These are phyloP conservation scores for Linyphia triangularis DNA, from an alignment of 2,888 invertebrate species.

Conservation along the genomic window DNA sequence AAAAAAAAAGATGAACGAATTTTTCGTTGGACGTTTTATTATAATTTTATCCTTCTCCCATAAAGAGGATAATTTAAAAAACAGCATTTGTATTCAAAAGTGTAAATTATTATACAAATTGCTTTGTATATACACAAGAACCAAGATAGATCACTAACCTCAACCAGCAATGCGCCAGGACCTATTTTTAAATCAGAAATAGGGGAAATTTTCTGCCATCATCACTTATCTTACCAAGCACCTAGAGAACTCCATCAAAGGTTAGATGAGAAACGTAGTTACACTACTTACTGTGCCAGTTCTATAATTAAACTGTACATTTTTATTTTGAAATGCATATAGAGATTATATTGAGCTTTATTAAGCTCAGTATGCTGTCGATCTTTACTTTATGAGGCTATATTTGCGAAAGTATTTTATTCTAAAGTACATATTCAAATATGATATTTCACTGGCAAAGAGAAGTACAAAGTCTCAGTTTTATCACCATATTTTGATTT, in stretches of 20 bases:
- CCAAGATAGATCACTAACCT: slow-evolving; percentile 61
- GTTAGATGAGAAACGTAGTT: slow-evolving; percentile 30
- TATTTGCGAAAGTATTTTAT: too few species aligned
- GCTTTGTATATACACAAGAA: slow-evolving; percentile 26
- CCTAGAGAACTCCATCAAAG: slow-evolving; percentile 66
- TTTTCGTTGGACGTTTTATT: too few species aligned
- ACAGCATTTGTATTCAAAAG: slow-evolving; percentile 2
- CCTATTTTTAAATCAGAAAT: slow-evolving; percentile 65
- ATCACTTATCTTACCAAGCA: slow-evolving; percentile 30
- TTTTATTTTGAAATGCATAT: slow-evolving; percentile 15
- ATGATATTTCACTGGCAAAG: too few species aligned
- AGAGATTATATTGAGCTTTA: background rate
- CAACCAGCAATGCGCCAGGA: slow-evolving; percentile 55
- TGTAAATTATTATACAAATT: slow-evolving; percentile 24
- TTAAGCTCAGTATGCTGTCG: background rate
- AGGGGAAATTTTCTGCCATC: slow-evolving; percentile 42
- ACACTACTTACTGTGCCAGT: slow-evolving; percentile 31
- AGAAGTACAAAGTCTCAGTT: too few species aligned
- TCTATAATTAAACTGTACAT: slow-evolving; percentile 44
- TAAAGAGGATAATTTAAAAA: too few species aligned
- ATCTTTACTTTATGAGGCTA: too few species aligned
- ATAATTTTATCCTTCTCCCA: too few species aligned
- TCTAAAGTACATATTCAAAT: too few species aligned
- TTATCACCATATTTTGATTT: too few species aligned
- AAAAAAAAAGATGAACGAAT: too few species aligned